phyloP scores from a whole-genome alignment of 1,140 invertebrate species.

The Heterodera carotae region DNA sequence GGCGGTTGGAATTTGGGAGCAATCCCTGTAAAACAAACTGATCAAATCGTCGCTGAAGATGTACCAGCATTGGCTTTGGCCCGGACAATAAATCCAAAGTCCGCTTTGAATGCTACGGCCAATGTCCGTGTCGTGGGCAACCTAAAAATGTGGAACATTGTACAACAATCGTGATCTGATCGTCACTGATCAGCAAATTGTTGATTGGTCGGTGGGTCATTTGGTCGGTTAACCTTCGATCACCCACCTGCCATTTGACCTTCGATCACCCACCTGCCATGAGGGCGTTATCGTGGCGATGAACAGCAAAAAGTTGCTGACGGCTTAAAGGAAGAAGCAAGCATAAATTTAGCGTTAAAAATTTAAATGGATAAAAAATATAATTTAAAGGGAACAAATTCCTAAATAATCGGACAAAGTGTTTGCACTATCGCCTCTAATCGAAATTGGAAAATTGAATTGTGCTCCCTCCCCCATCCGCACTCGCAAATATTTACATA shows the following conservation, averaged over 20 bases:
- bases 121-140: slow-evolving; percentile 57
- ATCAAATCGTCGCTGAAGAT: slow-evolving; percentile 63
- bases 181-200: not conserved
- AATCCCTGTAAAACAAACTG: slow-evolving; percentile 41
- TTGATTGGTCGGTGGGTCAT: too few species aligned
- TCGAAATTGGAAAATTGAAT: too few species aligned
- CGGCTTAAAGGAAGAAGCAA: not conserved
- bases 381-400: too few species aligned
- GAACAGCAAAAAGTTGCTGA: slow-evolving; percentile 51
- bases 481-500: too few species aligned
- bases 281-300: slow-evolving; percentile 61
- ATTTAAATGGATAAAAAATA: too few species aligned
- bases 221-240: not conserved
- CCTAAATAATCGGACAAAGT: too few species aligned
- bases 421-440: too few species aligned
- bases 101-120: slow-evolving; percentile 54
- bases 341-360: too few species aligned
- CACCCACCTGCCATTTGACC: slow-evolving; percentile 52
- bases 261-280: slow-evolving; percentile 53
- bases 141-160: slow-evolving; percentile 43
- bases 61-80: slow-evolving; percentile 60
- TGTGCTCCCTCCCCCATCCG: too few species aligned
- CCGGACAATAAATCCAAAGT: slow-evolving; percentile 64
- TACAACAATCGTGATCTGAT: too few species aligned
- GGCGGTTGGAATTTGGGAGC: too few species aligned